phyloP scores from a whole-genome alignment of 2,113 vertebrate genomes.

The Xiphias gladius region DNA sequence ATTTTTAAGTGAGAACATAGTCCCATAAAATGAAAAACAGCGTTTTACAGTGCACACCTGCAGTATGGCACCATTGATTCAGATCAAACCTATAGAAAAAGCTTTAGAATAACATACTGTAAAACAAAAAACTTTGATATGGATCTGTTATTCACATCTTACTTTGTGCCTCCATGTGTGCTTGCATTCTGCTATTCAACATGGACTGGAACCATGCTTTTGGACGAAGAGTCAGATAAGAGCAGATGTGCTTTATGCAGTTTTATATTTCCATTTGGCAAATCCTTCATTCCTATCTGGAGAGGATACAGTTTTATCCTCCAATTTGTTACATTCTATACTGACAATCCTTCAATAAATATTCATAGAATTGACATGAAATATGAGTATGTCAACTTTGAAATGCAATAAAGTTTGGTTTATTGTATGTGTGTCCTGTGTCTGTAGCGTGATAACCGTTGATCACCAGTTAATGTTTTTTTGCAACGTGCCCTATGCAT shows the following conservation, averaged over 20 bases:
- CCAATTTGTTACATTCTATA: slow-evolving; percentile 18
- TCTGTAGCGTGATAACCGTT: slow-evolving; percentile 8
- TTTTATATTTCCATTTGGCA: slow-evolving; percentile 53
- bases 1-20: not conserved
- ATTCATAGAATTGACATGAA: slow-evolving; percentile 21
- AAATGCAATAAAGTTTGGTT: slow-evolving; percentile 6
- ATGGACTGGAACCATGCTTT: not conserved
- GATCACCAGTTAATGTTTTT: not conserved
- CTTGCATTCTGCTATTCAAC: not conserved
- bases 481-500: not conserved
- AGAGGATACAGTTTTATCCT: slow-evolving; percentile 32
- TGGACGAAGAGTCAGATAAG: slow-evolving; percentile 39
- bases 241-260: slow-evolving; percentile 22
- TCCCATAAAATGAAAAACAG: not conserved
- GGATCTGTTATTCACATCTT: not conserved
- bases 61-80: not conserved
- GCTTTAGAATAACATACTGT: not conserved
- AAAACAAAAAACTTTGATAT: not conserved
- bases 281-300: slow-evolving; percentile 15
- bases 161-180: not conserved
- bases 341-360: slow-evolving; percentile 14
- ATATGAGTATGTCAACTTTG: slow-evolving; percentile 8
- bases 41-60: not conserved
- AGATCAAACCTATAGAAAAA: not conserved
- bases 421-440: not conserved